phyloP scores from a whole-genome alignment of 1,140 invertebrate species.

The Protaetia brevitarsis region DNA sequence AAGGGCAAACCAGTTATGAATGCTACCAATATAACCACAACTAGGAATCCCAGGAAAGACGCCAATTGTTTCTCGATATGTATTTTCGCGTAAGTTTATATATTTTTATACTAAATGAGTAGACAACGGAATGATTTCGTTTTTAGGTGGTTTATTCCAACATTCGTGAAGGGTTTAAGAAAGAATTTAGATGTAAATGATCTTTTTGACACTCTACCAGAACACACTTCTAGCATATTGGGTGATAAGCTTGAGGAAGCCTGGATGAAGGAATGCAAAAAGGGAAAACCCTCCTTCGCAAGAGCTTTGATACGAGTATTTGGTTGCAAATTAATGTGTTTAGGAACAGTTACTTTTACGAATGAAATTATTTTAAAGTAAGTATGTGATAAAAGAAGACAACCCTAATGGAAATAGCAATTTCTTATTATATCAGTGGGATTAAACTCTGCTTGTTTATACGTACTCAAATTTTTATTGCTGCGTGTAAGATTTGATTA shows the following conservation, averaged over 20 bases:
- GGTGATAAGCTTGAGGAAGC: slow-evolving; percentile 21
- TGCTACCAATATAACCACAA: neutral
- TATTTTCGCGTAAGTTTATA: slow-evolving; percentile 14
- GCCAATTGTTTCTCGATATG: slow-evolving; percentile 10
- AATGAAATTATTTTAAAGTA: slow-evolving; percentile 20
- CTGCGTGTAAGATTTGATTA: too few species aligned
- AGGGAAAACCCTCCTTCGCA: slow-evolving; percentile 8
- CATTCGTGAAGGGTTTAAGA: slow-evolving; percentile 18
- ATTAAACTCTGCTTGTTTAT: too few species aligned
- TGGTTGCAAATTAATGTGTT: slow-evolving; percentile 3
- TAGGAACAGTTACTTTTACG: slow-evolving; percentile 4
- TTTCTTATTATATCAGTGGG: too few species aligned
- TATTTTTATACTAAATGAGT: neutral
- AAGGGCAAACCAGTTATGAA: neutral
- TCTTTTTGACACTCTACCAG: slow-evolving; percentile 19
- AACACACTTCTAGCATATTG: slow-evolving; percentile 12
- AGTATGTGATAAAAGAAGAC: neutral
- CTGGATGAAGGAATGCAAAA: slow-evolving; percentile 11
- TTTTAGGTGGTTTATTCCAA: slow-evolving; percentile 20
- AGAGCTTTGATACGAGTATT: slow-evolving; percentile 4
- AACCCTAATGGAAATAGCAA: neutral
- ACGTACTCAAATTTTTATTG: too few species aligned
- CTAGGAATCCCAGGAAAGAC: slow-evolving; percentile 18
- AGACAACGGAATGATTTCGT: neutral
- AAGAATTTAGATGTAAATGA: slow-evolving; percentile 12